Base-by-base conservation (phyloP, 2,888 invertebrate genomes). In the Ischnus inquisitorius region DNA sequence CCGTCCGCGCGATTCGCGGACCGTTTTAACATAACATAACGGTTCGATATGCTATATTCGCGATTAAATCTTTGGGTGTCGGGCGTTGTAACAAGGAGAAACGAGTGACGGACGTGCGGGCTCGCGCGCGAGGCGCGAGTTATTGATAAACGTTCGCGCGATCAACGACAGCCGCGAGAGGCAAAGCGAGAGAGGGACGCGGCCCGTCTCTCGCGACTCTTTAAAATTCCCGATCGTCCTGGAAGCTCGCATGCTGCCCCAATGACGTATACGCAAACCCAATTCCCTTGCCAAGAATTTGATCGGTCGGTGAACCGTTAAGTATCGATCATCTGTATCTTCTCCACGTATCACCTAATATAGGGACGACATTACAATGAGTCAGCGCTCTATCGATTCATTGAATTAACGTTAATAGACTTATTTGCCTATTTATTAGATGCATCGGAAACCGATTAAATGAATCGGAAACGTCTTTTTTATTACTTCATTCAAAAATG, bases 251-350 rank as follows among this genome's bases (percentile, higher is more conserved):
- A 12, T 16, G 19, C 64, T 72, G 62, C 39, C 16, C 60, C 57
- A 62, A 75, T 84, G 77, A 80, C 80, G 79, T 65, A 60, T 68
- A 41, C 46, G 57, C 57, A n/a, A 62, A 75, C 16, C 71, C 69
- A 82, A 79, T 84, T 65, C 34, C 84, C 22, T 82, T 84, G 84
- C 84, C 84, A 84, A 84, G 84, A 79, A 84, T 84, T 82, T 79
- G 54, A 79, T 69, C 84, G 78, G 43, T 64, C 72, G 71, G 67
- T 34, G 62, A 78, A 78, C 82, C 84, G 84, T 84, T 84, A 84
- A 68, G 51, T 77, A 67, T 75, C 57, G n/a, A 84, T 81, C 78
- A 80, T 82, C 72, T 81, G 25, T 5, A 25, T 28, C 28, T 4
- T 5, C 57, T 25, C 57, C 28, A 25, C 57, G 57, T 60, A 25